Percentiles rank a stretch among this genome's conserved stretches.
Conservation (phyloP, 2,888 invertebrate genomes). For the Lysandra coridon region DNA sequence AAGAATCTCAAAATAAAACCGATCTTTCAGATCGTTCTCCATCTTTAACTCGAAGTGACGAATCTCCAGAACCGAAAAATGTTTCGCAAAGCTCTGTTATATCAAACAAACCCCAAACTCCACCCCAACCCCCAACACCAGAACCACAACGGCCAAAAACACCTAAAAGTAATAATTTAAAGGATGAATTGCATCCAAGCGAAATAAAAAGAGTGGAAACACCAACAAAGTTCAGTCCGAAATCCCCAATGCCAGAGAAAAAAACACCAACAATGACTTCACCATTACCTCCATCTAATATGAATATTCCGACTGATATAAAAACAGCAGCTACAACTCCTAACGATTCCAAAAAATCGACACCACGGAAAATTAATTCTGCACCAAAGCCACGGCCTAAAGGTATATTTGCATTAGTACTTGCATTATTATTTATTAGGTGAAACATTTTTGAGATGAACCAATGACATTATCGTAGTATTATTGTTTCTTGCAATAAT, state of each 20-base stretch:
- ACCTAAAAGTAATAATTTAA: slow-evolving; percentile 57
- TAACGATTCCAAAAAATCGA: slow-evolving; percentile 62
- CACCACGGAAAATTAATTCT: slow-evolving; percentile 67
- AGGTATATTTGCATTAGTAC: slow-evolving; percentile 56
- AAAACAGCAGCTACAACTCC: slow-evolving; percentile 52
- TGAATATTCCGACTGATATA: slow-evolving; percentile 68
- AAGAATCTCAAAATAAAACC: slow-evolving; percentile 53
- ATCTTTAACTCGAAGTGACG: slow-evolving; percentile 73
- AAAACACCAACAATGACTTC: slow-evolving; percentile 59
- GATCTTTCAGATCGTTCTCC: slow-evolving; percentile 73
- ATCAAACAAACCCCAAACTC: slow-evolving; percentile 56
- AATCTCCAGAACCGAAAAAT: slow-evolving; percentile 72
- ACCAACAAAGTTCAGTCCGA: slow-evolving; percentile 55
- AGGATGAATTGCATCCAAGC: slow-evolving; percentile 47
- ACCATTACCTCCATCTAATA: slow-evolving; percentile 55
- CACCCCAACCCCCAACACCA: slow-evolving; percentile 54
- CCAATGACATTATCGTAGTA: slow-evolving; percentile 47
- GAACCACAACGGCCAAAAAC: slow-evolving; percentile 68
- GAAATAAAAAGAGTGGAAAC: slow-evolving; percentile 50
- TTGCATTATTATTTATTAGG: slow-evolving; percentile 17
- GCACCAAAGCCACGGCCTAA: slow-evolving; percentile 69
- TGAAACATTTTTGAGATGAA: slow-evolving; percentile 53
- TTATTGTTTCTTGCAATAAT: neutral
- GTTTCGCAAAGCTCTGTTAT: slow-evolving; percentile 49
- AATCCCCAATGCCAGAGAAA: slow-evolving; percentile 58